Base-by-base conservation (phyloP, 2,888 invertebrate species). In the Cremastobaeus sp. region DNA sequence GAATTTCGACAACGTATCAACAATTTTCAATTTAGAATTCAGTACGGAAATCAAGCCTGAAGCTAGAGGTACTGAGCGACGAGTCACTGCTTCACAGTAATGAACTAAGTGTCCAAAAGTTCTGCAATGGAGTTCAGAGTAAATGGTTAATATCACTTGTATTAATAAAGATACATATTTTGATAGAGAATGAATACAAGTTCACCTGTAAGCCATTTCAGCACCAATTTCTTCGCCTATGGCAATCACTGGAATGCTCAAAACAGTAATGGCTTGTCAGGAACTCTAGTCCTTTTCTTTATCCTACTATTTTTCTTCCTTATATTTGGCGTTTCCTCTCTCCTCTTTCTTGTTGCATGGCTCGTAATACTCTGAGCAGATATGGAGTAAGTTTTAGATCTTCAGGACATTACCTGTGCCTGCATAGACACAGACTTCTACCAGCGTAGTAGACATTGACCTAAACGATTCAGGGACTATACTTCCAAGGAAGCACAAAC, bases 221-320 rank as follows among this genome's bases (percentile, higher is more conserved):
- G 96, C 94, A 32, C 99, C 99, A 81, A 99, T 97, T 86, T 99
- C 99, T 89, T 99, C 99, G 4, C 98, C 99, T 94, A 99, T 97
- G 39, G 98, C 95, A 82, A 99, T 98, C 70, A 99, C 91, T 9
- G 98, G 99, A 75, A 99, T 98, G 8, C 99, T 99, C 43, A 99
- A 90, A 1, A 98, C 98, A 28, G 99, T 99, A 54, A 99, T 94
- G 2, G 98, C 95, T 88, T 99, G 99, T 82, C 96, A 95, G 0
- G 94, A 92, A 50, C 96, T 96, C 65, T 96, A 89, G 87, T 96
- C 95, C 77, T 92, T 92, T 50, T 92, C 91, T 82, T 94, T 93
- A 77, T 93, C 92, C 41, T 92, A 92, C 30, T 90, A 90, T 34
- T 90, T 90, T 69, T 90, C 89, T 25, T 90, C 89, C 12, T 88